phyloP scores from a whole-genome alignment of 2,113 vertebrate genomes.

The Upupa epops region DNA sequence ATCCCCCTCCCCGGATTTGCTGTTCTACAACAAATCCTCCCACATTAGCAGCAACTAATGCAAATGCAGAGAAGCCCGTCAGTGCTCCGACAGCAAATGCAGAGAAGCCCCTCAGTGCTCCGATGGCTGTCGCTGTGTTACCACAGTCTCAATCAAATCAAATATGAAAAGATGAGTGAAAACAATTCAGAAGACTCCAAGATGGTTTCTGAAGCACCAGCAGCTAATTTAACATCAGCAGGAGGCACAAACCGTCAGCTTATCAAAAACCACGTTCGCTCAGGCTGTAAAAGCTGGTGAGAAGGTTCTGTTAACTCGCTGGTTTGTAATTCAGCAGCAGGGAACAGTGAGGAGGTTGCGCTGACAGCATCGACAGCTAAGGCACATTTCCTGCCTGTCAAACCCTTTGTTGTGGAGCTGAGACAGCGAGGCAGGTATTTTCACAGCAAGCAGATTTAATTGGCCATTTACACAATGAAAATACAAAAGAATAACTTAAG shows the following conservation, averaged over 20 bases:
- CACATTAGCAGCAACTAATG: neutral
- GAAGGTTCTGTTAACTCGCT: neutral
- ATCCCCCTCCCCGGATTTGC: too few species aligned
- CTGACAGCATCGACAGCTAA: conserved; percentile 31
- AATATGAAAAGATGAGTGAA: neutral
- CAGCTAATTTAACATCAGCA: neutral
- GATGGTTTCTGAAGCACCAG: conserved; percentile 2
- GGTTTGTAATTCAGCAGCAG: neutral
- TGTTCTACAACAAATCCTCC: neutral
- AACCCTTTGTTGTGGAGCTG: conserved; percentile 77
- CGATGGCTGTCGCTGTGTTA: neutral
- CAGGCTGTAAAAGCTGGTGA: neutral
- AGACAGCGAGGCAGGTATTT: conserved; percentile 33
- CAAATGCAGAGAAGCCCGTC: neutral
- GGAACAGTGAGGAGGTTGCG: conserved; percentile 17
- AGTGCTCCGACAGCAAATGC: too few species aligned
- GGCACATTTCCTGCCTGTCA: conserved; percentile 51
- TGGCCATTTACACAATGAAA: neutral
- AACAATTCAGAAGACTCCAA: neutral
- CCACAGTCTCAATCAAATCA: neutral
- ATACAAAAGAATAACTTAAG: neutral
- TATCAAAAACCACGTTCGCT: conserved; percentile 41
- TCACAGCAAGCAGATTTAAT: neutral
- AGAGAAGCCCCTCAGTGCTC: neutral
- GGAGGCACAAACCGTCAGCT: conserved; percentile 17